Base-by-base conservation (phyloP, 2,888 invertebrate species). In the Leptarthrus brevirostris region DNA sequence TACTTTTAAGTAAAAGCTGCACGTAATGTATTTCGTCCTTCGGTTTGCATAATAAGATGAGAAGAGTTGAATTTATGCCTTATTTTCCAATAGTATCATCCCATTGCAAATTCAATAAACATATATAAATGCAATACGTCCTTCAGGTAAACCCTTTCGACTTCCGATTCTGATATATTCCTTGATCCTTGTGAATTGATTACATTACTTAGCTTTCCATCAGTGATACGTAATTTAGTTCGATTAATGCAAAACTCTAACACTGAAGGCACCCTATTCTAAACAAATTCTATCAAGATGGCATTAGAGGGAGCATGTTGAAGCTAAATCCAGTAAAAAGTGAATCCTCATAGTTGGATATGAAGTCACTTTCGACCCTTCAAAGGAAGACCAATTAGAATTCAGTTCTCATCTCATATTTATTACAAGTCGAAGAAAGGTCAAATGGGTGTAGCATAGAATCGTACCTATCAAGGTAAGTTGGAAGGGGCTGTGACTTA, bases 321-420 rank as follows among this genome's bases (percentile, higher is more conserved):
- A n/a, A 54, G n/a, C 54, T 6, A 24, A 54, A 52, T 52, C 14
- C 52, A 69, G 52, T 52, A 69, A 52, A 69, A 69, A 69, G 52
- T 18, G 30, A 69, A 30, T 30, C 14, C 69, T 30, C 53, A 20
- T 36, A 34, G 71, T 20, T 24, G 10, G 53, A 24, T 61, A 16
- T 30, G 44, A 36, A 54, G 40, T 16, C 71, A 40, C 26, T 24
- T 8, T 24, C 4, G 16, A 56, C 40, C 24, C 8, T 12, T 61
- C 14, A 56, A 71, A 40, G 26, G 56, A 56, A 40, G 20, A 54
- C 74, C 75, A 74, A 75, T 75, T 75, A 75, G 75, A 75, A 75
- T 75, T 75, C 75, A 75, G 74, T 74, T 75, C 75, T 75, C 75
- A 75, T 75, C 75, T 75, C 72, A 74, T 75, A 74, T 75, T 75